phyloP scores from a whole-genome alignment of 2,797 vertebrate species.

The Sebastes hubbsi region DNA sequence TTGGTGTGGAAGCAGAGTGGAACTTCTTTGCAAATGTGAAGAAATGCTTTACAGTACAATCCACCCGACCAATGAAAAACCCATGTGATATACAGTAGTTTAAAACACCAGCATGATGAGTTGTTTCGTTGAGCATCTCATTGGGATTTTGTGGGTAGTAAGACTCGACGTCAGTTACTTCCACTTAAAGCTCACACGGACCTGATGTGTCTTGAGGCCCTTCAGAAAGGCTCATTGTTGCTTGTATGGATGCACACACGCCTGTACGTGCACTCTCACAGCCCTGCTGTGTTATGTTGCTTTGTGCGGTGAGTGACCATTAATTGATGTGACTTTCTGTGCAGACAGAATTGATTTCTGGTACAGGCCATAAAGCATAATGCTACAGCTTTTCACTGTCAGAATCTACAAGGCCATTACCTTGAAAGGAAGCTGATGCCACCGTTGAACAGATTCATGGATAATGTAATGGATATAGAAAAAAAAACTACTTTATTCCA shows the following conservation, averaged over 20 bases:
- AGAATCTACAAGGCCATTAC: constrained; percentile 55
- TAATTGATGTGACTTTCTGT: constrained; percentile 55
- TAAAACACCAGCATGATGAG: neutral
- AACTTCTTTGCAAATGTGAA: neutral
- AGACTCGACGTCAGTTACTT: too few species aligned
- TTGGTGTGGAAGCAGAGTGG: neutral
- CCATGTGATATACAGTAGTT: too few species aligned
- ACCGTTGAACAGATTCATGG: constrained; percentile 33
- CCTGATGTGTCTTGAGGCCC: too few species aligned
- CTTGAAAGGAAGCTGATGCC: constrained; percentile 46
- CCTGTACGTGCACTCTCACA: neutral
- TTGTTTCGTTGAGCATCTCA: too few species aligned
- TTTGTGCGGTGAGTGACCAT: constrained; percentile 37
- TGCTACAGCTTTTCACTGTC: constrained; percentile 49
- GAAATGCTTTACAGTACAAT: neutral
- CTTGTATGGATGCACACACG: neutral
- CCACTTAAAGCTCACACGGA: too few species aligned
- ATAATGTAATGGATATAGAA: constrained; percentile 19
- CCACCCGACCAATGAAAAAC: too few species aligned
- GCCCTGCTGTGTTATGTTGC: constrained; percentile 1
- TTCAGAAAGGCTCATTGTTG: too few species aligned
- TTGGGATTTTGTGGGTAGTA: too few species aligned
- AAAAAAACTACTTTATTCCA: neutral
- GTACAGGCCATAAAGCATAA: constrained; percentile 59
- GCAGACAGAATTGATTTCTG: constrained; percentile 63